Base-by-base conservation (phyloP, 2,797 vertebrate genomes). In the Schizothorax lantsangensis region DNA sequence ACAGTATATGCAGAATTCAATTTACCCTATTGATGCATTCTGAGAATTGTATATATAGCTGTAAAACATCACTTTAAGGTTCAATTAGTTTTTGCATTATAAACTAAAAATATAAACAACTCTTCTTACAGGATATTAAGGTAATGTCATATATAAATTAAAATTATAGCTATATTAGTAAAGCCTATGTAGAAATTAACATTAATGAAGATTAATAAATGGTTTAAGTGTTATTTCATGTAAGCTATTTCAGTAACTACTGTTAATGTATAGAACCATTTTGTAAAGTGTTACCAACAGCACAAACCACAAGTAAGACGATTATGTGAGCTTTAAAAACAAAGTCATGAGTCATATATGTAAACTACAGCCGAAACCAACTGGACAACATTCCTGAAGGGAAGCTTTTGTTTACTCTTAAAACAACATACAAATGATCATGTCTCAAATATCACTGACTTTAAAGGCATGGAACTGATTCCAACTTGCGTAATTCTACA, bases 351-450 rank as follows among this genome's bases (percentile, higher is more conserved):
- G 23, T 75, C 23, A 52, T 52, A 66, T 66, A 45, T 54, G 23
- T 68, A 68, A 19, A 81, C 52, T 33, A 38, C 17, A 33, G 79
- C 64, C 1, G 3, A 81, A 59, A 86, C 40, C 40, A 85, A 85
- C 68, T 62, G 40, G 52, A 72, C 77, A 80, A 38, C 78, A 86
- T 86, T 86, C 69, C 71, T 66, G n/a, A 86, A 49, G 40, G 14
- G 15, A 64, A 64, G 52, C 8, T 1, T 72, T 54, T 30, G 45
- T 72, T 57, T 17, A 9, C n/a, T 47, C 7, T 45, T 57, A 19
- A 78, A 79, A 72, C 38, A 19, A 36, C 15, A 21, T 12, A 66
- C 57, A 36, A 71, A 57, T 3, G 15, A 79, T 45, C 14, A 62
- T 40, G 64, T 47, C 26, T 62, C 9, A 62, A 57, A 62, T 8